phyloP scores from a whole-genome alignment of 1,140 invertebrate species.

The Achatina immaculata region DNA sequence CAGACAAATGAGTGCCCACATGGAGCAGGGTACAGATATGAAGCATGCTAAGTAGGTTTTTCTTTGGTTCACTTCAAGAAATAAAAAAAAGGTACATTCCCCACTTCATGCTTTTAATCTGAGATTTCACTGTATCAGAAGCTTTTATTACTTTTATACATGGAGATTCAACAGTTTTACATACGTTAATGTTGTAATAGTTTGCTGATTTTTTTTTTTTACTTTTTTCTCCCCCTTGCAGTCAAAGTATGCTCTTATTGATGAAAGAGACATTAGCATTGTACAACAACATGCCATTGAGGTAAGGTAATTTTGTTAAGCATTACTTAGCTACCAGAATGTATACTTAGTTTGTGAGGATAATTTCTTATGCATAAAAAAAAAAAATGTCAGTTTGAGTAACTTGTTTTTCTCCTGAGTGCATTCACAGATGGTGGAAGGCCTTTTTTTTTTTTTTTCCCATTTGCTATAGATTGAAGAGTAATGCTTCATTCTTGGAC shows the following conservation, averaged over 20 bases:
- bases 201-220: background rate
- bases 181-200: too few relatives aligned
- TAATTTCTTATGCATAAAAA: background rate
- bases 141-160: too few relatives aligned
- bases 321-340: conserved; percentile 3
- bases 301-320: conserved; percentile 53
- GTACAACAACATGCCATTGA: conserved; percentile 73
- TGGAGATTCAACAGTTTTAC: too few relatives aligned
- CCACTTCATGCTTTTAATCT: too few relatives aligned
- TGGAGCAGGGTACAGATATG: too few relatives aligned
- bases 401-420: background rate
- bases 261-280: conserved; percentile 73
- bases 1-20: too few relatives aligned
- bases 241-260: conserved; percentile 74
- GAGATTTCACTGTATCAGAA: too few relatives aligned
- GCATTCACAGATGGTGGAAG: background rate
- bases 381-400: background rate
- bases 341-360: background rate
- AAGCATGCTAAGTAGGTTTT: too few relatives aligned
- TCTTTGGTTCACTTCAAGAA: too few relatives aligned
- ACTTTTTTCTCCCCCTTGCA: conserved; percentile 56
- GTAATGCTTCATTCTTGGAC: too few relatives aligned
- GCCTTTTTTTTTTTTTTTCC: background rate
- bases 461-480: background rate
- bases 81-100: too few relatives aligned